Percentiles rank a stretch among this genome's conserved stretches.
Conservation (phyloP, 1,140 invertebrate genomes). For the Nephotettix cincticeps region DNA sequence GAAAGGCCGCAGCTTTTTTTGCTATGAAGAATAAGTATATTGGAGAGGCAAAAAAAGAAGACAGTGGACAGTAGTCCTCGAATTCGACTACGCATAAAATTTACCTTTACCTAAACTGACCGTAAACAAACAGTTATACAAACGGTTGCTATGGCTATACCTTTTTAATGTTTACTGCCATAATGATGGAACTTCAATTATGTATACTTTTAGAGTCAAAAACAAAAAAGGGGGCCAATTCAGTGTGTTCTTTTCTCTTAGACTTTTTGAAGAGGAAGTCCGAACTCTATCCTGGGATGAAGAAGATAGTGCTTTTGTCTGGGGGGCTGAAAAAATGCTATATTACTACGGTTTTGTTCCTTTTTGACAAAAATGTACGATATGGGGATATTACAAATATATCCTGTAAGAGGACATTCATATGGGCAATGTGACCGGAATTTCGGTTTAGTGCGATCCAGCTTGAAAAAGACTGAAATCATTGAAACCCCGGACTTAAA, state of each 20-base stretch:
- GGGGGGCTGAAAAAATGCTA: background rate
- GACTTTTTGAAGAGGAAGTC: background rate
- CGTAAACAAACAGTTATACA: slow-evolving; percentile 30
- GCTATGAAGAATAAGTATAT: background rate
- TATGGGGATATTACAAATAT: slow-evolving; percentile 29
- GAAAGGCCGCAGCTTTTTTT: background rate
- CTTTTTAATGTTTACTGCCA: slow-evolving; percentile 27
- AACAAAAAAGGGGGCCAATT: slow-evolving; percentile 20
- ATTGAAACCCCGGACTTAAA: slow-evolving; percentile 13
- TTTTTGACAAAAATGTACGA: slow-evolving; percentile 21
- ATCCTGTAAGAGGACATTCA: slow-evolving; percentile 33
- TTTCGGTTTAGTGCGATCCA: slow-evolving; percentile 31
- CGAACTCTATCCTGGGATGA: background rate
- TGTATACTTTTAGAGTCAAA: slow-evolving; percentile 29
- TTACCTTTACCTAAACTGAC: slow-evolving; percentile 27
- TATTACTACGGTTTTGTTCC: slow-evolving; percentile 18
- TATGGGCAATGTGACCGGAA: slow-evolving; percentile 35
- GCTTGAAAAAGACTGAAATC: slow-evolving; percentile 19
- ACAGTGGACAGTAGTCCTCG: slow-evolving; percentile 20
- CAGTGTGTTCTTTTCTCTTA: slow-evolving; percentile 9
- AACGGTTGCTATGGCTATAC: slow-evolving; percentile 27
- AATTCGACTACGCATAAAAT: slow-evolving; percentile 34
- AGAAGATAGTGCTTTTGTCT: background rate
- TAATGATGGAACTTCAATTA: slow-evolving; percentile 17
- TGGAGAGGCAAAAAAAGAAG: slow-evolving; percentile 8